Percentiles rank a stretch among this genome's conserved stretches.
Conservation (phyloP, 2,113 vertebrate species). For the Stegostoma tigrinum region DNA sequence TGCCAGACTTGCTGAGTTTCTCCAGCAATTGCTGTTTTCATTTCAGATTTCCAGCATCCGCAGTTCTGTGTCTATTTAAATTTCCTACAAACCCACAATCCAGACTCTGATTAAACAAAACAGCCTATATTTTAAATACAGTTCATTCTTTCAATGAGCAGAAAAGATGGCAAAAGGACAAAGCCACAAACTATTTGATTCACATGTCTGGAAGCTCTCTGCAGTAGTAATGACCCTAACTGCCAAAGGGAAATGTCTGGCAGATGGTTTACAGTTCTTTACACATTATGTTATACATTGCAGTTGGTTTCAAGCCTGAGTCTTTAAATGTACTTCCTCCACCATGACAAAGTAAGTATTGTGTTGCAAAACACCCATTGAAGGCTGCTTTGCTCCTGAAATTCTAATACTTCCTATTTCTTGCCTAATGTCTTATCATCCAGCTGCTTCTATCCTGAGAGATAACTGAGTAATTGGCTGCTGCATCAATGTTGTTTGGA, state of each 20-base stretch:
- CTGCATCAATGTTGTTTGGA: neutral
- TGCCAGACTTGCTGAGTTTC: too few relatives aligned
- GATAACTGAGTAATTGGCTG: neutral
- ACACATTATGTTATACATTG: too few relatives aligned
- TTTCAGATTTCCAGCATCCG: too few relatives aligned
- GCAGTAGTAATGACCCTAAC: neutral
- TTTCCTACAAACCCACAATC: neutral
- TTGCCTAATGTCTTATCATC: neutral
- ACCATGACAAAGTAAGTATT: neutral
- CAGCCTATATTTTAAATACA: too few relatives aligned
- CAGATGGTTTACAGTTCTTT: neutral
- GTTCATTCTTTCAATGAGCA: neutral
- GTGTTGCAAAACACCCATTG: neutral
- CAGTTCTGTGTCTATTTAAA: neutral
- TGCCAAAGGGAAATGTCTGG: neutral
- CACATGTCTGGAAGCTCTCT: neutral
- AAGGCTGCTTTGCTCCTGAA: neutral
- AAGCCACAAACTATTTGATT: neutral
- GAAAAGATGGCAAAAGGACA: neutral
- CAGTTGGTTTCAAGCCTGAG: neutral
- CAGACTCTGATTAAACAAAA: neutral
- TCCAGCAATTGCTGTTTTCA: too few relatives aligned
- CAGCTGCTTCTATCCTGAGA: neutral
- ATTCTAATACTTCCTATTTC: neutral
- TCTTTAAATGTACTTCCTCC: neutral